Percentiles rank a stretch among this genome's conserved stretches.
phyloP scores from a whole-genome alignment of 2,888 invertebrate species.

The Acanthosepion pharaonis region DNA sequence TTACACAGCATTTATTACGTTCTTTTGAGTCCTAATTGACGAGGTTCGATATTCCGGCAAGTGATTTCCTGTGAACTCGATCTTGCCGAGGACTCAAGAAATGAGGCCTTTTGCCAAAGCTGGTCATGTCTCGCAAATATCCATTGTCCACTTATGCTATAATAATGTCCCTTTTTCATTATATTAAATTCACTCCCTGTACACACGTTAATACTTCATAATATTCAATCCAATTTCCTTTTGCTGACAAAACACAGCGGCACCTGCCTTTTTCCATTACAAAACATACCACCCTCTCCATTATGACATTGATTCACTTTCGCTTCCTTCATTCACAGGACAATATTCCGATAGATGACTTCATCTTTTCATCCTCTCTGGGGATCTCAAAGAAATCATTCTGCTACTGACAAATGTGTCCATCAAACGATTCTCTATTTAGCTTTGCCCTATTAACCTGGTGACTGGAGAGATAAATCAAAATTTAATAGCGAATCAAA shows the following conservation, averaged over 20 bases:
- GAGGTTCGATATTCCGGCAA: no score
- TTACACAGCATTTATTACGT: no score
- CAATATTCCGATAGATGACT: not conserved
- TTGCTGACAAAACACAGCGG: not conserved
- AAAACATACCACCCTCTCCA: not conserved
- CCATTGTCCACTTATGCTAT: not conserved
- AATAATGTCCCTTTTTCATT: not conserved
- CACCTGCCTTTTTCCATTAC: not conserved
- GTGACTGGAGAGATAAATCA: not conserved
- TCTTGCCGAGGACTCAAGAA: not conserved
- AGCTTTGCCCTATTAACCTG: not conserved
- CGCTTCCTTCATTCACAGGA: not conserved
- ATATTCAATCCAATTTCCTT: not conserved
- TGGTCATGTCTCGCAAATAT: not conserved
- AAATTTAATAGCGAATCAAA: conserved; percentile 22
- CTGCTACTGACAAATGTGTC: not conserved
- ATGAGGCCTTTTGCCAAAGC: not conserved
- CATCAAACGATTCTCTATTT: not conserved
- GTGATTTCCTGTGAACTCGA: no score
- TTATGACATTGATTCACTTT: not conserved
- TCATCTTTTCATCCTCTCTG: not conserved
- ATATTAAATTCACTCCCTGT: not conserved
- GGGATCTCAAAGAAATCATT: not conserved
- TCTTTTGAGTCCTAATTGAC: no score
- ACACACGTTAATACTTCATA: not conserved